Conservation (phyloP, 2,797 vertebrate genomes). For the Helarctos malayanus region DNA sequence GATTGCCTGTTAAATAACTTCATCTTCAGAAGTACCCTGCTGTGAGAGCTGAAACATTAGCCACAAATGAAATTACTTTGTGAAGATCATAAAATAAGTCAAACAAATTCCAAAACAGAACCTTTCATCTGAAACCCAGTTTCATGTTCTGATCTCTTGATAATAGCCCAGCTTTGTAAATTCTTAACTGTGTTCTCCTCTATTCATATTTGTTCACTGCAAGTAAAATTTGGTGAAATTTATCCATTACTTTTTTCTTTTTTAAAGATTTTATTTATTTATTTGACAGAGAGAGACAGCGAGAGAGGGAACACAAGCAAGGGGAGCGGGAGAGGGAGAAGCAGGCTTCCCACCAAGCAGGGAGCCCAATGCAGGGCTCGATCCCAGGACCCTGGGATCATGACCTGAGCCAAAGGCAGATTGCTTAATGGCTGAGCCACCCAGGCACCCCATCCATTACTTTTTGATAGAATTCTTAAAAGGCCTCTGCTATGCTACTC, state of each 20-base stretch:
- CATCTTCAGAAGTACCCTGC: not conserved
- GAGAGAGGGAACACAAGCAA: too few relatives aligned
- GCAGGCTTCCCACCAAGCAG: too few relatives aligned
- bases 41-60: slow-evolving; percentile 50
- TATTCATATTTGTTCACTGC: slow-evolving; percentile 45
- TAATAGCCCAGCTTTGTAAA: not conserved
- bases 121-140: slow-evolving; percentile 72
- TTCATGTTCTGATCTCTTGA: slow-evolving; percentile 10
- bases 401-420: too few relatives aligned
- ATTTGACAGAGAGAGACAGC: too few relatives aligned
- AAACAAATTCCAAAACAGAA: slow-evolving; percentile 65
- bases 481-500: not conserved
- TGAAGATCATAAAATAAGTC: slow-evolving; percentile 68
- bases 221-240: not conserved
- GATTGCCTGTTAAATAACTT: slow-evolving; percentile 11
- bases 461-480: slow-evolving; percentile 38
- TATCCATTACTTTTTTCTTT: not conserved
- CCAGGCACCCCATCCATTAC: not conserved
- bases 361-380: too few relatives aligned
- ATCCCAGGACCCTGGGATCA: too few relatives aligned
- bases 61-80: slow-evolving; percentile 61
- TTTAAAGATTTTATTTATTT: too few relatives aligned
- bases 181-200: slow-evolving; percentile 20
- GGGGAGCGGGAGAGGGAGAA: too few relatives aligned
- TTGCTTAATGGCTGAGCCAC: too few relatives aligned